A percentile compares a stretch with the other conserved stretches of the same genome.
phyloP scores from a whole-genome alignment of 2,797 vertebrate species.

The Phaenicophaeus curvirostris region DNA sequence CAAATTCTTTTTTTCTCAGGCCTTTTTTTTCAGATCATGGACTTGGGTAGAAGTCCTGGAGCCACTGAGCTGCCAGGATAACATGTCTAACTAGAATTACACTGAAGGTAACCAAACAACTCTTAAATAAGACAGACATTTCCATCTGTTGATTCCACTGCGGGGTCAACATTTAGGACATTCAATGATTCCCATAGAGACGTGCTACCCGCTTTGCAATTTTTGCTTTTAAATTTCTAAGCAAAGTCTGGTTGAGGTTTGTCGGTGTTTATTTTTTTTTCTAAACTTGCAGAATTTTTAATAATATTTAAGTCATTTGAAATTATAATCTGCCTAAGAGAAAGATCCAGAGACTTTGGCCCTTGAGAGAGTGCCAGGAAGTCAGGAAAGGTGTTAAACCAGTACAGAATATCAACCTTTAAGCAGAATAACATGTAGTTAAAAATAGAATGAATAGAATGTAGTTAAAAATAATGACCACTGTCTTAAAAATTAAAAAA shows the following conservation, averaged over 20 bases:
- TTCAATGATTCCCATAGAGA: background rate
- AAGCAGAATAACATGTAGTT: background rate
- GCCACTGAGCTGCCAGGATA: background rate
- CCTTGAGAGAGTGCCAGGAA: background rate
- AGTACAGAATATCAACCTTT: background rate
- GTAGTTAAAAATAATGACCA: background rate
- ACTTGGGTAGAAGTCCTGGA: slow-evolving; percentile 58
- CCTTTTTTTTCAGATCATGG: slow-evolving; percentile 67
- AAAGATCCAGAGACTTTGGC: background rate
- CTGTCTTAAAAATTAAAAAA: background rate
- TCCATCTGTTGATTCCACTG: slow-evolving; percentile 33
- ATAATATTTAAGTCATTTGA: background rate
- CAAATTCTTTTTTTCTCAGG: slow-evolving; percentile 53
- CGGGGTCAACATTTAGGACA: background rate
- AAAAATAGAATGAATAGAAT: background rate
- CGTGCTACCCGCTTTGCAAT: fast-evolving
- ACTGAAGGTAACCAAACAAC: background rate
- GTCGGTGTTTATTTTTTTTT: background rate
- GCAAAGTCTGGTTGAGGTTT: background rate
- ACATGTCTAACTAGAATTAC: background rate
- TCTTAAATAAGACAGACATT: slow-evolving; percentile 59
- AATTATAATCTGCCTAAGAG: background rate
- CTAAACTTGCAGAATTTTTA: background rate
- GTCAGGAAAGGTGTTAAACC: background rate
- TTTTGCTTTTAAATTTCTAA: background rate